Conservation (phyloP, 2,113 vertebrate genomes). For the Hystrix cristata region DNA sequence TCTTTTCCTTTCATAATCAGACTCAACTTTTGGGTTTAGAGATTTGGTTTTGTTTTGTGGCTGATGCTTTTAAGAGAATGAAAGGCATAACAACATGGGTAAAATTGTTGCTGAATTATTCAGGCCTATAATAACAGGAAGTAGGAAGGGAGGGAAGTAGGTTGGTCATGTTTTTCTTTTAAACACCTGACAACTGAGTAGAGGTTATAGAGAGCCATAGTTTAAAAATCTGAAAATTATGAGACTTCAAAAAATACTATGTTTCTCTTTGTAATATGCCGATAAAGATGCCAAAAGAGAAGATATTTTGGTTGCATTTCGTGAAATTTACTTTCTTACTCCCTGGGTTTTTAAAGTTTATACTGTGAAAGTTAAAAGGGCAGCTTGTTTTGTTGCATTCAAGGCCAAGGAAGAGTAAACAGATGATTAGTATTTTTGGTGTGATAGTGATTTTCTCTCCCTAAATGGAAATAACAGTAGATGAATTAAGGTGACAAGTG, state of each 20-base stretch:
- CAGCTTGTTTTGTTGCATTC: background rate
- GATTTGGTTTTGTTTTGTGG: slow-evolving; percentile 36
- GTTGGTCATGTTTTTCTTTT: background rate
- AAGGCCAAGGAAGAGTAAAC: background rate
- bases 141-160: background rate
- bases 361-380: background rate
- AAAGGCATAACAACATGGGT: slow-evolving; percentile 11
- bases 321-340: slow-evolving; percentile 48
- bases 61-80: slow-evolving; percentile 27
- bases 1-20: background rate
- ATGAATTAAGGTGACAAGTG: slow-evolving; percentile 22
- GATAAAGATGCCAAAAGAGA: background rate
- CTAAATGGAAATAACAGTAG: background rate
- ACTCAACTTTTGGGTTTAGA: background rate
- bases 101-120: slow-evolving; percentile 66
- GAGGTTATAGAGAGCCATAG: background rate
- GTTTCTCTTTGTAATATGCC: background rate
- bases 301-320: background rate
- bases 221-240: slow-evolving; percentile 48
- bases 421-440: slow-evolving; percentile 7
- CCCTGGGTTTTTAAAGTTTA: background rate
- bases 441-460: background rate
- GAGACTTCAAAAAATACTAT: background rate
- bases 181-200: background rate
- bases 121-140: slow-evolving; percentile 4